A percentile compares a stretch with the other conserved stretches of the same genome.
These are phyloP conservation scores for Eutrigla gurnardus DNA, from an alignment of 2,797 vertebrate species.

Conservation along the genomic window DNA sequence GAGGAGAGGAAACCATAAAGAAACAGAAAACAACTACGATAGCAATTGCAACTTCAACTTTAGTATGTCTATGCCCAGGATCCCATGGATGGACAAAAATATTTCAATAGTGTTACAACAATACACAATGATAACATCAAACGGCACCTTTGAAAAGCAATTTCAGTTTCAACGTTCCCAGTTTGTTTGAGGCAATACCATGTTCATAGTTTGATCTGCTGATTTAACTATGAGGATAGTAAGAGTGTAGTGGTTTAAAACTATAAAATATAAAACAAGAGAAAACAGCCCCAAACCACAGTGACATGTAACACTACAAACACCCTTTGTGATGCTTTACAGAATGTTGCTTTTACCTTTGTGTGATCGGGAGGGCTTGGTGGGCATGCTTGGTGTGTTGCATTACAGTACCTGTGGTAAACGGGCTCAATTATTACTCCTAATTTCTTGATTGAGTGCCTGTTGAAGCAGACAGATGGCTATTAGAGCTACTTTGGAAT, in stretches of 20 bases:
- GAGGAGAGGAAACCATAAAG: too few species aligned
- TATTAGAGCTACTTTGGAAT: slow-evolving; percentile 41
- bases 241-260: slow-evolving; percentile 10
- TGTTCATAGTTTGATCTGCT: slow-evolving; percentile 19
- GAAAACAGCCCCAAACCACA: slow-evolving; percentile 24
- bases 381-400: slow-evolving; percentile 23
- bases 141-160: slow-evolving; percentile 50
- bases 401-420: slow-evolving; percentile 50
- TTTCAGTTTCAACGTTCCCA: slow-evolving; percentile 44
- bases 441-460: slow-evolving; percentile 31
- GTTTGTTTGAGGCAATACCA: slow-evolving; percentile 46
- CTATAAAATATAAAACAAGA: slow-evolving; percentile 19
- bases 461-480: slow-evolving; percentile 44
- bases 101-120: slow-evolving; percentile 7
- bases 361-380: slow-evolving; percentile 8
- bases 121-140: slow-evolving; percentile 17
- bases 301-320: slow-evolving; percentile 27
- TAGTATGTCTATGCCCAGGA: not conserved
- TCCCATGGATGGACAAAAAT: not conserved
- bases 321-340: slow-evolving; percentile 24
- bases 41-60: not conserved
- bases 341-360: slow-evolving; percentile 33
- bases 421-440: slow-evolving; percentile 44
- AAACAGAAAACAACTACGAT: not conserved
- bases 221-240: slow-evolving; percentile 12